phyloP scores from a whole-genome alignment of 1,140 invertebrate species.

The Caenorhabditis inopinata region DNA sequence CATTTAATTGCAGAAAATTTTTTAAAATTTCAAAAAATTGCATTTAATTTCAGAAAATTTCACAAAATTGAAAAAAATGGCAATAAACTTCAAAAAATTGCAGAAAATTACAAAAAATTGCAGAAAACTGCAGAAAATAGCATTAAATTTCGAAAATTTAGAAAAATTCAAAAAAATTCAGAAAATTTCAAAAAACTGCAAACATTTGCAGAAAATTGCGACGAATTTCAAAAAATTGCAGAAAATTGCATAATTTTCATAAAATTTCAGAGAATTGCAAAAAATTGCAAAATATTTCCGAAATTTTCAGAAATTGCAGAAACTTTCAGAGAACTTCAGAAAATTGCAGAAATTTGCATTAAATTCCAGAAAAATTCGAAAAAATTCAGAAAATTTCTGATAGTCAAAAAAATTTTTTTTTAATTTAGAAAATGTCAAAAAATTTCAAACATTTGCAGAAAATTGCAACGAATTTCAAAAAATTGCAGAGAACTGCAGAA shows the following conservation, averaged over 20 bases:
- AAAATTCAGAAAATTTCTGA: background rate
- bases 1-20: background rate
- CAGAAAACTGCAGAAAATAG: background rate
- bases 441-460: too few relatives aligned
- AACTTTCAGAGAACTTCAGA: background rate
- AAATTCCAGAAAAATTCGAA: background rate
- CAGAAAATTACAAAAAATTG: background rate
- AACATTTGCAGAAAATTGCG: too few relatives aligned
- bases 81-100: background rate
- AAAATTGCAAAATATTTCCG: background rate
- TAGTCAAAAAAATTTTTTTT: background rate
- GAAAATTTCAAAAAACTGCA: background rate
- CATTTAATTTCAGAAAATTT: too few relatives aligned
- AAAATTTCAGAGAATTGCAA: too few relatives aligned
- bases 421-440: slow-evolving; percentile 30
- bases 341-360: background rate
- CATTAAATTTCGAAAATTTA: background rate
- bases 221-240: background rate
- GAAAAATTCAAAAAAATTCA: background rate
- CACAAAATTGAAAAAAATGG: background rate
- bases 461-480: too few relatives aligned
- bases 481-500: background rate
- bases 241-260: background rate
- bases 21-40: background rate
- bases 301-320: background rate